These are phyloP conservation scores for Corythornis madagascariensis DNA, from an alignment of 2,113 vertebrate genomes.

Conservation along the genomic window DNA sequence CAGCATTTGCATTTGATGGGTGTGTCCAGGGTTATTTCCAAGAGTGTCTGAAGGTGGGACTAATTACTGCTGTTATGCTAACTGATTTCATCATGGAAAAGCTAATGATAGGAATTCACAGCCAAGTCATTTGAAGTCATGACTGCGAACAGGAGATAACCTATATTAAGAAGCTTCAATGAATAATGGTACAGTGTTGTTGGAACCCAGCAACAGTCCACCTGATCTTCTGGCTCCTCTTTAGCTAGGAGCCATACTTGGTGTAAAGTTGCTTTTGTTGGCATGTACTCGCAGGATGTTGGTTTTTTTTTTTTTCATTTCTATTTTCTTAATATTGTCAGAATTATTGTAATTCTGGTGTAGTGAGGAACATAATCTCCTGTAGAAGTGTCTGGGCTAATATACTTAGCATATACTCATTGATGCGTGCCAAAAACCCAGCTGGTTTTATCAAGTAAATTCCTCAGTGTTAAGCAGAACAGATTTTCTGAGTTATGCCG, in stretches of 20 bases:
- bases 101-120: conserved; percentile 1
- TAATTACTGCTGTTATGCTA: background rate
- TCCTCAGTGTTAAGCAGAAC: background rate
- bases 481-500: background rate
- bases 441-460: background rate
- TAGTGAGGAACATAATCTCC: background rate
- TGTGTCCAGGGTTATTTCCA: conserved; percentile 27
- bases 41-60: conserved; percentile 10
- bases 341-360: background rate
- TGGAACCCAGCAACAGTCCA: background rate
- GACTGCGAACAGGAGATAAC: background rate
- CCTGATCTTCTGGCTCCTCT: background rate
- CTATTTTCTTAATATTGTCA: background rate
- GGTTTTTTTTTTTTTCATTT: background rate
- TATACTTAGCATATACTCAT: background rate
- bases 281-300: background rate
- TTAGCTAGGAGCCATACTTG: background rate
- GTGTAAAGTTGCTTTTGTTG: background rate
- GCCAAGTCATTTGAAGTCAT: conserved; percentile 25
- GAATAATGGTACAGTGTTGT: background rate
- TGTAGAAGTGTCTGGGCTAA: background rate
- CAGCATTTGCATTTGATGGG: background rate
- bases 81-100: conserved; percentile 49
- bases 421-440: background rate
- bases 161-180: conserved; percentile 22